Conservation (phyloP, 2,113 vertebrate species). For the Lophius piscatorius region DNA sequence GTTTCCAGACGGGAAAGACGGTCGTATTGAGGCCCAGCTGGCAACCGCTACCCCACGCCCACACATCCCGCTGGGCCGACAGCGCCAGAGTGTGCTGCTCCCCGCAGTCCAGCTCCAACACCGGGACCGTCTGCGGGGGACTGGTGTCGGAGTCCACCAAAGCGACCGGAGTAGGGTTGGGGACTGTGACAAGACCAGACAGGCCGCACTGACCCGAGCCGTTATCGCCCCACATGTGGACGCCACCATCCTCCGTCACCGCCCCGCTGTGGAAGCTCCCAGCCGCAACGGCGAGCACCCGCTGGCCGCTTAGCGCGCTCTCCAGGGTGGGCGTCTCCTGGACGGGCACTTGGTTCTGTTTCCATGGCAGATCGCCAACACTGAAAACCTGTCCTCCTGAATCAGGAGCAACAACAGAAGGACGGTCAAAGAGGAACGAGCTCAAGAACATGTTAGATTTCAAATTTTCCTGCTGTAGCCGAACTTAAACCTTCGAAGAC, state of each 20-base stretch:
- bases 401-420: background rate
- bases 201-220: constrained; percentile 91
- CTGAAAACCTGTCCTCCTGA: constrained; percentile 93
- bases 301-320: constrained; percentile 84
- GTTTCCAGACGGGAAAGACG: constrained; percentile 87
- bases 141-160: constrained; percentile 83
- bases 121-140: constrained; percentile 79
- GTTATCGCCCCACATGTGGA: constrained; percentile 98
- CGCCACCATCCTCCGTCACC: constrained; percentile 87
- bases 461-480: no score
- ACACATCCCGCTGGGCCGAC: constrained; percentile 88
- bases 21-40: constrained; percentile 87
- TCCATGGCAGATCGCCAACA: constrained; percentile 90
- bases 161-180: constrained; percentile 85
- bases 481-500: no score
- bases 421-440: background rate
- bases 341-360: constrained; percentile 66
- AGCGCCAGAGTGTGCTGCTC: constrained; percentile 91
- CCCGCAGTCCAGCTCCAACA: constrained; percentile 91
- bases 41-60: constrained; percentile 96
- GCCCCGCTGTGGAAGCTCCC: constrained; percentile 92
- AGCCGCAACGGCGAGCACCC: constrained; percentile 86
- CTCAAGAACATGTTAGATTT: no score
- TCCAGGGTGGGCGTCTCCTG: constrained; percentile 81
- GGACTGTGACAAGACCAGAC: constrained; percentile 78